These are phyloP conservation scores for Hemiscyllium ocellatum DNA, from an alignment of 2,113 vertebrate species.

Conservation along the genomic window DNA sequence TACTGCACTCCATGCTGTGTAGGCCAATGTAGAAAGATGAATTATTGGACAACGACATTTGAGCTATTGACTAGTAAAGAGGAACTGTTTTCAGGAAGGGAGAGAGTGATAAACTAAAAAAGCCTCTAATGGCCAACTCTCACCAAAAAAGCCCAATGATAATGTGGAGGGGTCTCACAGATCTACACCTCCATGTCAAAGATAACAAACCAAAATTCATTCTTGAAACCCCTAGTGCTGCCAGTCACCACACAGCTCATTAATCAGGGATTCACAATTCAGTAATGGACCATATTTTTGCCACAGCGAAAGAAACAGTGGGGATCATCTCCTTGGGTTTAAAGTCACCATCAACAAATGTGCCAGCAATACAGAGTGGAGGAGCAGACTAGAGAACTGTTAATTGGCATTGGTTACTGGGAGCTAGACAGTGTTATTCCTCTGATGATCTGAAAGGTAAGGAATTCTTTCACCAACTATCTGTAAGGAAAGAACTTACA, in stretches of 20 bases:
- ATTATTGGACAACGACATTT: neutral
- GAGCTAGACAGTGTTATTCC: neutral
- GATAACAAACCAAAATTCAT: neutral
- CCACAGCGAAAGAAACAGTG: neutral
- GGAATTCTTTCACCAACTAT: neutral
- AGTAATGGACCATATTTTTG: neutral
- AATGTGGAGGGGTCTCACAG: neutral
- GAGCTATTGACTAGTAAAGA: neutral
- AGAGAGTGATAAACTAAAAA: neutral
- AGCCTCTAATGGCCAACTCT: neutral
- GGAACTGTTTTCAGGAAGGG: neutral
- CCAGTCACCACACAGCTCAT: neutral
- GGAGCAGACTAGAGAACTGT: neutral
- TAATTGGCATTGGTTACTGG: neutral
- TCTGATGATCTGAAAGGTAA: neutral
- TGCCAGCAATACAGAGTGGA: neutral
- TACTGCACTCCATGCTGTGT: neutral
- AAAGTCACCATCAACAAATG: neutral
- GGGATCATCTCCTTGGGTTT: neutral
- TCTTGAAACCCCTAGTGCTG: neutral
- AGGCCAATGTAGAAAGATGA: neutral
- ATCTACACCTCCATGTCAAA: neutral
- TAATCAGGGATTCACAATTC: neutral
- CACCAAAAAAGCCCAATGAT: neutral
- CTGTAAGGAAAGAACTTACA: neutral